These are phyloP conservation scores for Piprites chloris DNA, from an alignment of 2,113 vertebrate genomes.

Conservation along the genomic window DNA sequence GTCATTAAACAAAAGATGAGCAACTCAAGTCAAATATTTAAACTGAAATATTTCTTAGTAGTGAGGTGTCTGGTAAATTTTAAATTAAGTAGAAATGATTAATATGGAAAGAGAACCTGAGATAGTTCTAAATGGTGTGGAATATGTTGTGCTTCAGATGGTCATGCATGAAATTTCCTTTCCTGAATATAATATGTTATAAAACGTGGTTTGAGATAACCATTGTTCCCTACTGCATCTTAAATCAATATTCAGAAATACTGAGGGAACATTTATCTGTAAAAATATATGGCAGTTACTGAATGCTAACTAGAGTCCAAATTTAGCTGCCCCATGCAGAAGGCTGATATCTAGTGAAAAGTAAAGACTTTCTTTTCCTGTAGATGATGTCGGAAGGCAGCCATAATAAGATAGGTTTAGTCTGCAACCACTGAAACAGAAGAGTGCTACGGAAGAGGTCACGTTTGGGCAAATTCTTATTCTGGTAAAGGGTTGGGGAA, in stretches of 20 bases:
- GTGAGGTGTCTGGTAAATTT: slow-evolving; percentile 53
- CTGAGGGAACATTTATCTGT: slow-evolving; percentile 25
- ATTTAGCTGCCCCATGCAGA: not conserved
- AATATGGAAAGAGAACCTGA: slow-evolving; percentile 50
- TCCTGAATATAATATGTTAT: slow-evolving; percentile 51
- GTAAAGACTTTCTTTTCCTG: not conserved
- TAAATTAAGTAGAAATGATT: slow-evolving; percentile 65
- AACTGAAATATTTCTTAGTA: slow-evolving; percentile 51
- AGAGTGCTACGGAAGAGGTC: not conserved
- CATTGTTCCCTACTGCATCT: slow-evolving; percentile 42
- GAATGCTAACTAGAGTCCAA: slow-evolving; percentile 26
- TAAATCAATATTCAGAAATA: slow-evolving; percentile 61
- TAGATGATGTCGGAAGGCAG: not conserved
- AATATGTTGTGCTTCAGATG: slow-evolving; percentile 64
- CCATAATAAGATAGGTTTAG: not conserved
- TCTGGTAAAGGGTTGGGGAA: not conserved
- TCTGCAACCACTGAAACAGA: not conserved
- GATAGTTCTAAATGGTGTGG: slow-evolving; percentile 58
- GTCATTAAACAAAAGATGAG: slow-evolving; percentile 72
- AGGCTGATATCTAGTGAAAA: not conserved
- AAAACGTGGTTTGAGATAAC: slow-evolving; percentile 55
- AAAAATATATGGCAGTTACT: not conserved
- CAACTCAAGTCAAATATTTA: slow-evolving; percentile 57
- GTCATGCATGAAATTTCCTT: slow-evolving; percentile 59
- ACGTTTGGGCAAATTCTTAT: not conserved